Percentiles rank a stretch among this genome's conserved stretches.
Conservation (phyloP, 2,797 vertebrate species). For the Parauchenoglanis ngamensis region DNA sequence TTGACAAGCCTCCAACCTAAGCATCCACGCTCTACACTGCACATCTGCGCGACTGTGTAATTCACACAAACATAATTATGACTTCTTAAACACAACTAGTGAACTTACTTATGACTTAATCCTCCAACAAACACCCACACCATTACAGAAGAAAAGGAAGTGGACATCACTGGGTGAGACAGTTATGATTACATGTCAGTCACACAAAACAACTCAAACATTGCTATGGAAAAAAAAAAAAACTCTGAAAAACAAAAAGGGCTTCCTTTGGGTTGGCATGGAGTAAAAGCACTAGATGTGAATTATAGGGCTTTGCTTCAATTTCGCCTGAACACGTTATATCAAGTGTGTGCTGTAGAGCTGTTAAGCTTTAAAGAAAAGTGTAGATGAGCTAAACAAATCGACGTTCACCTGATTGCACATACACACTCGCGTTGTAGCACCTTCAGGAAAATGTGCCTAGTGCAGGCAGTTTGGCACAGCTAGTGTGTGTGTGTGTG, state of each 20-base stretch:
- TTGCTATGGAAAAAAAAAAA: constrained; percentile 32
- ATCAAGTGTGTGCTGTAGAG: neutral
- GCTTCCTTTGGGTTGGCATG: neutral
- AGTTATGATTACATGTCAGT: constrained; percentile 18
- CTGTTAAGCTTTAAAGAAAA: too few species aligned
- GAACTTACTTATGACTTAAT: neutral
- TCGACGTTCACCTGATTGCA: neutral
- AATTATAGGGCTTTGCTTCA: constrained; percentile 2
- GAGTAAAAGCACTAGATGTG: neutral
- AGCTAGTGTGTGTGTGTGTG: neutral
- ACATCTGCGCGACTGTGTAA: neutral
- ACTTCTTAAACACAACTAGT: neutral
- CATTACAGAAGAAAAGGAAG: constrained; percentile 30
- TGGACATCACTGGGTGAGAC: constrained; percentile 11
- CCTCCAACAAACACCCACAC: neutral
- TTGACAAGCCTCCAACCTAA: neutral
- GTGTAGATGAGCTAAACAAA: neutral
- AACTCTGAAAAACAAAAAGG: neutral
- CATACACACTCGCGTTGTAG: neutral
- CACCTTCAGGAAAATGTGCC: neutral
- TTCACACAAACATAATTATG: constrained; percentile 10
- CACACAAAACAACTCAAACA: constrained; percentile 15
- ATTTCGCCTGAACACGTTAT: neutral
- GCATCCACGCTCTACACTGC: neutral
- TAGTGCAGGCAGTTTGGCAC: neutral